Evolutionary conservation across 2,888 invertebrate species (phyloP).

Genomic region (Protodeltote pygarga): DNA sequence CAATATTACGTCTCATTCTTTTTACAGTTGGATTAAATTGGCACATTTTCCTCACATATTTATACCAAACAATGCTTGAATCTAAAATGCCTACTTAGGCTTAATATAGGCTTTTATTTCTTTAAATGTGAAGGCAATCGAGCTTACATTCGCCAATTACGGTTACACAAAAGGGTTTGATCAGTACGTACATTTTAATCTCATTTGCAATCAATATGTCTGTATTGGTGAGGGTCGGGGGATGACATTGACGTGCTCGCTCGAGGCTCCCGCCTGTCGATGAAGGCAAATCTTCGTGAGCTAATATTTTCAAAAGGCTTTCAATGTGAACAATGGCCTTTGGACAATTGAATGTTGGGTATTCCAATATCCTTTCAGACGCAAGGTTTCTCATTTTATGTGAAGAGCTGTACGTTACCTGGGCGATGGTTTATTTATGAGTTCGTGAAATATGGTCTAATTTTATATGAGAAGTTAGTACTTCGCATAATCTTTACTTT

Average conservation of each 20-base stretch:
- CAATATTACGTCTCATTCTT: no score
- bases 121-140: constrained; percentile 32
- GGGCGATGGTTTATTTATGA: constrained; percentile 18
- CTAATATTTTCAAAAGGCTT: constrained; percentile 61
- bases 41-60: no score
- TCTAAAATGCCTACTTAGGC: constrained; percentile 18
- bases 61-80: no score
- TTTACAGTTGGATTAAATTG: no score
- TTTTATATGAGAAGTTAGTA: constrained; percentile 14
- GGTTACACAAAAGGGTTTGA: constrained; percentile 53
- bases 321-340: constrained; percentile 56
- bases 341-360: constrained; percentile 51
- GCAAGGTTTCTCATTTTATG: constrained; percentile 44
- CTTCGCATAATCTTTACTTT: constrained; percentile 20
- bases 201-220: constrained; percentile 62
- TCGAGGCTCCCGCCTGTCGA: constrained; percentile 43
- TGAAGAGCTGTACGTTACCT: constrained; percentile 29
- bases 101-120: constrained; percentile 25
- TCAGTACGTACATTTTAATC: constrained; percentile 58
- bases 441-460: constrained; percentile 9
- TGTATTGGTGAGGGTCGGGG: constrained; percentile 47
- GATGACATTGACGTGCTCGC: constrained; percentile 56
- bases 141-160: constrained; percentile 45
- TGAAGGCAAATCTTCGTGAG: constrained; percentile 55
- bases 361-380: constrained; percentile 50